Evolutionary conservation across 2,113 vertebrate genomes (phyloP), one percentile per base, ranked within the genome.

Genomic region (Centropus unirufus): DNA sequence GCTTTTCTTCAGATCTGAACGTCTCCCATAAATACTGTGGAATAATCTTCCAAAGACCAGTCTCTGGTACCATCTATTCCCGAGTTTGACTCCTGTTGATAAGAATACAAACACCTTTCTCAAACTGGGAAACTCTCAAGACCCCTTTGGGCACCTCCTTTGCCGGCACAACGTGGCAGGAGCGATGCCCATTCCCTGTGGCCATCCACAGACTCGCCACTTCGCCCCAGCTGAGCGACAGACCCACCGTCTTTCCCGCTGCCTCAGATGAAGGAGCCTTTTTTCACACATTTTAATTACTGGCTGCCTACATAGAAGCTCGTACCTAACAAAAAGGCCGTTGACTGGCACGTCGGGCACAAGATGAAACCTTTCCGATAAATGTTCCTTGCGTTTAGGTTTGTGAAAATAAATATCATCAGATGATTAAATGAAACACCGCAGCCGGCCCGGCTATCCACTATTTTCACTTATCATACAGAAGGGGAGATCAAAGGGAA

Each of bases 351-450:
- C 4, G 2, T 72, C 70, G 76, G 55, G 67, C 77, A 85, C 82
- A 92, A 95, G 91, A 79, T 76, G 62, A 89, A 88, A 66, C 74
- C 77, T 92, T 87, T 90, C 86, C 13, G 73, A 92, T 96, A 96
- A 97, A 87, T 96, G 68, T 84, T 89, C 69, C 79, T 63, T 46
- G 91, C 94, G 44, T 89, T 92, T 70, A 59, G 39, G 47, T 78
- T 95, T 96, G 83, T 77, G 72, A 96, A 97, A 97, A 94, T 54
- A 95, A 96, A 74, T 92, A 89, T 78, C 76, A 93, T 91, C 92
- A 95, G 95, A 95, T 93, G 88, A 95, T 95, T 96, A 97, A 97
- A 96, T 96, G 94, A 97, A 97, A 93, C 94, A 90, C 75, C 20
- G 74, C 83, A 90, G 92, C 84, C 82, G 61, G 92, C 83, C 11